Conservation (phyloP, 1,140 invertebrate species). For the Rhizoglyphus robini region DNA sequence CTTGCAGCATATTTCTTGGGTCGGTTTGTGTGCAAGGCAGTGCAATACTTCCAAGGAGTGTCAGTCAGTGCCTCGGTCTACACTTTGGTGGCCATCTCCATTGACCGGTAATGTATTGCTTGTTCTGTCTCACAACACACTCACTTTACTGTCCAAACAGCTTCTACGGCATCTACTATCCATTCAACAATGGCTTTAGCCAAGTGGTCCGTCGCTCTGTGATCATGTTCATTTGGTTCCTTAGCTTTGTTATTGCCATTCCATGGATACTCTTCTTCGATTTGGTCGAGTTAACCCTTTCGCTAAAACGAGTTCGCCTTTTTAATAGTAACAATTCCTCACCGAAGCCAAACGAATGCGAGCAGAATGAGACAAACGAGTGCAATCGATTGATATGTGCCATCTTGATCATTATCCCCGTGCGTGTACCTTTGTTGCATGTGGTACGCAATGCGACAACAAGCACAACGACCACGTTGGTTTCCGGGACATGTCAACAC, state of each 20-base stretch:
- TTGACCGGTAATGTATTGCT: slow-evolving; percentile 60
- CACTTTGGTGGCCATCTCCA: slow-evolving; percentile 77
- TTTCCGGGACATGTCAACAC: no score
- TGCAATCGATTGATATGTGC: no score
- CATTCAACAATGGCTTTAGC: slow-evolving; percentile 75
- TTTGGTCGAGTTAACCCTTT: slow-evolving; percentile 36
- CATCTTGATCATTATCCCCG: no score
- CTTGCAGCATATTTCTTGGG: slow-evolving; percentile 70
- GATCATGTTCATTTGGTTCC: slow-evolving; percentile 75
- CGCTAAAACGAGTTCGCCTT: no score
- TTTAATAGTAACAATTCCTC: no score
- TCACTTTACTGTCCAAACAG: no score
- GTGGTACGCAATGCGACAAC: no score
- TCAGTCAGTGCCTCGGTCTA: slow-evolving; percentile 86
- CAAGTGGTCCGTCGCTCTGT: slow-evolving; percentile 67
- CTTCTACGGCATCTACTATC: slow-evolving; percentile 87
- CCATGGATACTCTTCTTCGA: slow-evolving; percentile 83
- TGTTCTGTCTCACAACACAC: no score
- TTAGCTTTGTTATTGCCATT: slow-evolving; percentile 64
- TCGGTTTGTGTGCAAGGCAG: slow-evolving; percentile 82
- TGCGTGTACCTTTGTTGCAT: no score
- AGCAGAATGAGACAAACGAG: no score
- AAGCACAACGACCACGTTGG: no score
- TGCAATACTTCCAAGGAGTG: slow-evolving; percentile 82
- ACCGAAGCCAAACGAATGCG: no score